These are phyloP conservation scores for Ptilorrhoa leucosticta DNA, from an alignment of 2,113 vertebrate species.

Conservation along the genomic window DNA sequence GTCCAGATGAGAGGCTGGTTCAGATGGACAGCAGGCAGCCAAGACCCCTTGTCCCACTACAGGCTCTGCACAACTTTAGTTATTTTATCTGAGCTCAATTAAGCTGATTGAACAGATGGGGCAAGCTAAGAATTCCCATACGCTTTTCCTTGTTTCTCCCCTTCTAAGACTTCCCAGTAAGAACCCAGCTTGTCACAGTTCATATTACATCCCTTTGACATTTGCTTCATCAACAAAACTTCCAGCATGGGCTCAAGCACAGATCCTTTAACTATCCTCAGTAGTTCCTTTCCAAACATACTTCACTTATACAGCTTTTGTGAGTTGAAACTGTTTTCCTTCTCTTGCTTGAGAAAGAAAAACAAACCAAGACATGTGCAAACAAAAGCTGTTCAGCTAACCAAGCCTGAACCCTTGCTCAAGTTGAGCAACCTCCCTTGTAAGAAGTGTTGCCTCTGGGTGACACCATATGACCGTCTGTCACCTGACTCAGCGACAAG, in stretches of 20 bases:
- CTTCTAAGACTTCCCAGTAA: neutral
- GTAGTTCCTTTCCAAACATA: neutral
- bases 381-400: conserved; percentile 27
- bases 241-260: neutral
- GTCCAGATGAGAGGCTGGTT: neutral
- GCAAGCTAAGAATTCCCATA: neutral
- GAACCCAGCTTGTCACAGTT: neutral
- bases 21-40: neutral
- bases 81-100: neutral
- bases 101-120: neutral
- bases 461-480: neutral
- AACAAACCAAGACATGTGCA: conserved; percentile 12
- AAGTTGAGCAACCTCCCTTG: conserved; percentile 9
- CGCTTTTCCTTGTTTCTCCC: neutral
- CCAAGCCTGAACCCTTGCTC: neutral
- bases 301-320: neutral
- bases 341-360: neutral
- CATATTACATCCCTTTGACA: neutral
- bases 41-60: neutral
- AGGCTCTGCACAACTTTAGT: neutral
- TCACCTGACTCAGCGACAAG: conserved; percentile 45
- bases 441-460: neutral
- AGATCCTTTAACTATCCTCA: neutral
- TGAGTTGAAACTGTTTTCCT: neutral
- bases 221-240: neutral